A percentile compares a stretch with the other conserved stretches of the same genome.
These are phyloP conservation scores for Epizoanthus scotinus DNA, from an alignment of 92 coral and sea anemone genomes.

Conservation along the genomic window DNA sequence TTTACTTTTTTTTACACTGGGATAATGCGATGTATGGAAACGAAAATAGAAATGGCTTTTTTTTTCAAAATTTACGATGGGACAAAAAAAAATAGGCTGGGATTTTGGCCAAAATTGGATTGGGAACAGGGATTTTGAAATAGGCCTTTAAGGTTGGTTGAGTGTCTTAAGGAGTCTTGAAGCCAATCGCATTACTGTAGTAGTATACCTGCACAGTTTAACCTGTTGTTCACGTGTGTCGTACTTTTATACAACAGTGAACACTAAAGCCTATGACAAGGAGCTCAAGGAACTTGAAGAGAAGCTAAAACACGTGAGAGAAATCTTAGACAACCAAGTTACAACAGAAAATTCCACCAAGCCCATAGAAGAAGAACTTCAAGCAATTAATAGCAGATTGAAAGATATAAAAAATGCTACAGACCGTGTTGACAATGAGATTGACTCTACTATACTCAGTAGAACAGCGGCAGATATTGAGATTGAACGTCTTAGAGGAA, in stretches of 20 bases:
- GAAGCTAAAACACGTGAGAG: conserved; percentile 60
- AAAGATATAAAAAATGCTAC: conserved; percentile 49
- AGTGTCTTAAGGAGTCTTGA: too few species aligned
- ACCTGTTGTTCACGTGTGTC: not conserved
- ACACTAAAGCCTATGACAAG: conserved; percentile 67
- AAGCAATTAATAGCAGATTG: conserved; percentile 39
- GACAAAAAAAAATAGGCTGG: too few species aligned
- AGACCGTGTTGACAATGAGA: conserved; percentile 41
- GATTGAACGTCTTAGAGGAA: conserved; percentile 64
- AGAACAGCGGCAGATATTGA: conserved; percentile 63
- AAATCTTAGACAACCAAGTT: conserved; percentile 65
- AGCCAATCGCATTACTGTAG: not conserved
- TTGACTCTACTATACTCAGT: conserved; percentile 49
- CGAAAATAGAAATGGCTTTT: too few species aligned
- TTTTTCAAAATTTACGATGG: too few species aligned
- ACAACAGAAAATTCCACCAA: conserved; percentile 78
- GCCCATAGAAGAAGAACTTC: conserved; percentile 61
- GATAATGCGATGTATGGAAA: too few species aligned
- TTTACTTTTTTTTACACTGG: too few species aligned
- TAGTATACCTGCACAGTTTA: not conserved
- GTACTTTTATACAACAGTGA: conserved; percentile 22
- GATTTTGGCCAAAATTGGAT: too few species aligned
- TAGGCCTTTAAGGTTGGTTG: too few species aligned
- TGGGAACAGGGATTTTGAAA: too few species aligned
- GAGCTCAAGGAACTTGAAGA: conserved; percentile 81